A percentile compares a stretch with the other conserved stretches of the same genome.
Conservation (phyloP, 2,113 vertebrate species). For the Melanerpes aurifrons region DNA sequence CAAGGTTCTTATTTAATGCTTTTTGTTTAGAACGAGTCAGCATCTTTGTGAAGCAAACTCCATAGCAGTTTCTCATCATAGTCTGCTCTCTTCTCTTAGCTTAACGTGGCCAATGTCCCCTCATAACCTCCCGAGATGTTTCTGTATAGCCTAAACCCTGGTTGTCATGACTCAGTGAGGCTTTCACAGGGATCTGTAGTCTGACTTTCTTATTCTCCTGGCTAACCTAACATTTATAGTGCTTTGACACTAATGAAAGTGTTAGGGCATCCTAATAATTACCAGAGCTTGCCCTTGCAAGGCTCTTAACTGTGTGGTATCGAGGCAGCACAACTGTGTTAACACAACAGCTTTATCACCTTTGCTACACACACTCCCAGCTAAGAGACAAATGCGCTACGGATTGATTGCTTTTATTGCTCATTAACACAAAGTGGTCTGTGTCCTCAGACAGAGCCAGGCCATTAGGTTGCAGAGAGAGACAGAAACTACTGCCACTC, state of each 20-base stretch:
- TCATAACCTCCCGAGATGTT: not conserved
- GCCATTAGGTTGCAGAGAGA: not conserved
- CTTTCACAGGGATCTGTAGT: not conserved
- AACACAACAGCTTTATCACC: not conserved
- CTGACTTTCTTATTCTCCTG: not conserved
- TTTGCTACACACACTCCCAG: not conserved
- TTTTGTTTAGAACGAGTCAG: not conserved
- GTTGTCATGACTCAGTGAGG: not conserved
- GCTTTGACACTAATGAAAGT: not conserved
- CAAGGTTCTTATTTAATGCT: not conserved
- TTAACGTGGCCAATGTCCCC: not conserved
- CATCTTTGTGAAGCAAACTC: not conserved
- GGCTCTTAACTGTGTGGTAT: not conserved
- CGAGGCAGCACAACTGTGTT: not conserved
- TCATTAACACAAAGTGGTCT: conserved; percentile 39
- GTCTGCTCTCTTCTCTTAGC: not conserved
- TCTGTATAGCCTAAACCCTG: not conserved
- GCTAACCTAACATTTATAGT: not conserved
- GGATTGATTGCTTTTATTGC: conserved; percentile 12
- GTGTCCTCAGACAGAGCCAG: not conserved
- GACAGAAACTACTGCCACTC: not conserved
- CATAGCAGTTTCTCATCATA: not conserved
- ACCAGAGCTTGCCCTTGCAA: not conserved
- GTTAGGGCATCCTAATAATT: not conserved
- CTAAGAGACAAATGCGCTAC: not conserved